Base-by-base conservation (phyloP, 2,888 invertebrate species). In the Netelia melanura region DNA sequence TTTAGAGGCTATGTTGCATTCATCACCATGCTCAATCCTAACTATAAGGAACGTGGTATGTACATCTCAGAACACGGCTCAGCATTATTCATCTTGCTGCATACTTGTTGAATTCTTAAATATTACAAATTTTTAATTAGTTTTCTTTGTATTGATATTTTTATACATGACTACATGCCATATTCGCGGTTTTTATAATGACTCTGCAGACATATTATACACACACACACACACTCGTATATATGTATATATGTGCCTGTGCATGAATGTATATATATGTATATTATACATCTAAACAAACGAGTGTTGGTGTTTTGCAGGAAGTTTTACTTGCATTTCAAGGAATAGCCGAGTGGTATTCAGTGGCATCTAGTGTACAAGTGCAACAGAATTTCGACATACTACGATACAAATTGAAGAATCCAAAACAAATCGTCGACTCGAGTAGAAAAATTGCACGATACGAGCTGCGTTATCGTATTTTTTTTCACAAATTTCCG, bases 281-380 rank as follows among this genome's bases (percentile, higher is more conserved):
- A 48, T 48, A 14, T 14, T 48, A 14, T 48, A 48, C 14, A 21
- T 58, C 11, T 62, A 74, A 74, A 74, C 74, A 74, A 74, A 74
- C 48, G 30, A 74, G 52, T 48, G 10, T 48, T 48, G 2, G 48
- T 48, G 14, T 48, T 48, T 14, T 48, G 10, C 48, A 48, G 1
- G 1, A 48, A 44, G 61, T 44, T 10, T 30, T 58, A 44, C 14
- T 11, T 14, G 48, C 48, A 43, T 72, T 61, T 72, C 44, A 61
- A 72, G 44, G 72, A 58, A 58, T 44, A 72, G 44, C 23, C 56
- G 71, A 17, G 56, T 43, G 38, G 6, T 38, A 38, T 48, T 3
- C 14, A 48, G 10, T 3, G 48, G 48, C 3, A 48, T 11, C 11
- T 14, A 6, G 25, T 3, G 44, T 3, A 58, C 6, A 1, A 43